A percentile compares a stretch with the other conserved stretches of the same genome.
Evolutionary conservation across 2,113 vertebrate genomes (phyloP).

Genomic region (Panthera leo): DNA sequence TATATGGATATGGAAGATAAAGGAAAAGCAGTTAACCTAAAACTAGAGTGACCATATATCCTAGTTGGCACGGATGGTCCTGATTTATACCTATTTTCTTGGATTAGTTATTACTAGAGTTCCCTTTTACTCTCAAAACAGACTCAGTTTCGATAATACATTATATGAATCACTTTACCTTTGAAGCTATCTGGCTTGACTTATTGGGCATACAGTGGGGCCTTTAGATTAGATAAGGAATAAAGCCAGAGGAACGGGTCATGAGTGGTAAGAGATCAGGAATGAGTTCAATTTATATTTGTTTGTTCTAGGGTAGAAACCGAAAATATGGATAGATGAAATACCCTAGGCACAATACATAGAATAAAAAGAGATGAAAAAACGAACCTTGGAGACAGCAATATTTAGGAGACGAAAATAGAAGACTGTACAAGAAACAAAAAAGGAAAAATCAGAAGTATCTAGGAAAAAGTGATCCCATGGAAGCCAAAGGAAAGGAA

Average conservation of each 20-base stretch:
- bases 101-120: neutral
- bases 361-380: neutral
- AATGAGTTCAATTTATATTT: neutral
- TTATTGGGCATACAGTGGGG: neutral
- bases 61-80: neutral
- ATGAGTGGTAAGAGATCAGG: neutral
- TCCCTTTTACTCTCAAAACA: neutral
- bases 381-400: neutral
- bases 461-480: neutral
- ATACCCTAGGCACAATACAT: neutral
- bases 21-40: constrained; percentile 15
- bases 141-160: neutral
- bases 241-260: neutral
- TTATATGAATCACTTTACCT: neutral
- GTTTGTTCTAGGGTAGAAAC: constrained; percentile 32
- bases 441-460: constrained; percentile 6
- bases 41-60: neutral
- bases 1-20: neutral
- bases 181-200: constrained; percentile 29
- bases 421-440: neutral
- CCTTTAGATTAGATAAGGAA: constrained; percentile 16
- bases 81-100: neutral
- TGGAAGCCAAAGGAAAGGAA: constrained; percentile 13
- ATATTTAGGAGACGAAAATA: neutral
- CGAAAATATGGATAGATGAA: neutral